phyloP scores from a whole-genome alignment of 2,797 vertebrate species.

The Clarias pachynema region DNA sequence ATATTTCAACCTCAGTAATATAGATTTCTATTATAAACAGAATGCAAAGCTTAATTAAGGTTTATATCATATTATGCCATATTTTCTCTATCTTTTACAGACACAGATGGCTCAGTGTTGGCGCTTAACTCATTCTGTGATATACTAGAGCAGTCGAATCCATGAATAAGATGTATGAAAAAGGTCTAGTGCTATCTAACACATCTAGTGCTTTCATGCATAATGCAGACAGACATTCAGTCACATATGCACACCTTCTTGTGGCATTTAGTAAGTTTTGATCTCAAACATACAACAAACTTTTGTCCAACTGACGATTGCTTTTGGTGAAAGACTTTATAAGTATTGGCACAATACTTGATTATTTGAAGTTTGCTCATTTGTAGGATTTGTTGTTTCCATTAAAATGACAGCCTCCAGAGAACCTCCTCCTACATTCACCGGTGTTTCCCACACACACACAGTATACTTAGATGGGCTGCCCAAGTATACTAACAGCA shows the following conservation, averaged over 20 bases:
- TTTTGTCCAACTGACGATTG: neutral
- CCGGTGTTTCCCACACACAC: no score
- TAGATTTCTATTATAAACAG: neutral
- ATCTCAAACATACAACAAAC: neutral
- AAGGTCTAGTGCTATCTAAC: neutral
- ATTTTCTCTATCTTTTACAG: neutral
- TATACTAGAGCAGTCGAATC: neutral
- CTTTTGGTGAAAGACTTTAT: neutral
- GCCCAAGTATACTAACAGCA: no score
- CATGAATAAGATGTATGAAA: conserved; percentile 4
- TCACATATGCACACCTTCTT: neutral
- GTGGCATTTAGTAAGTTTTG: neutral
- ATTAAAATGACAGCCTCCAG: neutral
- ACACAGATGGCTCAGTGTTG: neutral
- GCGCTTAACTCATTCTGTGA: neutral
- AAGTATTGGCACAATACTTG: neutral
- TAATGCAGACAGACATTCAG: neutral
- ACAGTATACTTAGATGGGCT: neutral
- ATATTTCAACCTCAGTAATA: neutral
- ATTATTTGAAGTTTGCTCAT: neutral
- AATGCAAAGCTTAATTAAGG: no score
- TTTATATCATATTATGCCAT: neutral
- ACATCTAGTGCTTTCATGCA: neutral
- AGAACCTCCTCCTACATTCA: neutral
- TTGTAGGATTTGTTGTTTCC: neutral